Base-by-base conservation (phyloP, 2,113 vertebrate species). In the Poeciliopsis turrubarensis region DNA sequence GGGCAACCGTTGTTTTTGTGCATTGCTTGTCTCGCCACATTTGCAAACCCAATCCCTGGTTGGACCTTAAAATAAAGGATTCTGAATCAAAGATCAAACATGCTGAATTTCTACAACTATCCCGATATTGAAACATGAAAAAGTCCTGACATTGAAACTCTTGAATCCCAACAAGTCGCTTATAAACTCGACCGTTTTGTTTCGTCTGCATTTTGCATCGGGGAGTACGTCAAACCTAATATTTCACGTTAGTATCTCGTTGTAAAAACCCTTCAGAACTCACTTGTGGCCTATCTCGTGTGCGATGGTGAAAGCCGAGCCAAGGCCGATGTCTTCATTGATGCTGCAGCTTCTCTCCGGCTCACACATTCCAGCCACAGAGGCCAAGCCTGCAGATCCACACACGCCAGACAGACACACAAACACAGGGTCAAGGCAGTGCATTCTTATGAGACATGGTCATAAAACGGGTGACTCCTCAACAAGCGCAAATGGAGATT, bases 231-330 rank as follows among this genome's bases (percentile, higher is more conserved):
- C 61, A 68, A 47, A 69, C 54, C 51, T 68, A 32, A 68, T 61
- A 60, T 70, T 60, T 80, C 63, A 60, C 60, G 57, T 57, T 37
- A 30, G 62, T 63, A 79, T 75, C 68, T 60, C 65, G 64, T 10
- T 25, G 51, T 57, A 57, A 85, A 80, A 85, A 77, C 25, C 68
- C 65, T 85, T 37, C 30, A 60, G 76, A 89, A 97, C 97, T 97
- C 95, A 99, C 98, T 99, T 99, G 97, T 99, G 98, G 94, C 98
- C 98, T 85, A 99, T 99, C 93, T 99, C 98, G 78, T 99, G 98
- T 63, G 98, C 97, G 86, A 99, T 99, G 94, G 98, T 99, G 95
- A 99, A 99, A 89, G 98, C 97, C 80, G 97, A 99, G 79, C 97
- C 97, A 79, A 99, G 95, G 92, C 98, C 98, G 92, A 99, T 98